Percentiles rank a stretch among this genome's conserved stretches.
Conservation (phyloP, 2,113 vertebrate genomes). For the Ochotona princeps region DNA sequence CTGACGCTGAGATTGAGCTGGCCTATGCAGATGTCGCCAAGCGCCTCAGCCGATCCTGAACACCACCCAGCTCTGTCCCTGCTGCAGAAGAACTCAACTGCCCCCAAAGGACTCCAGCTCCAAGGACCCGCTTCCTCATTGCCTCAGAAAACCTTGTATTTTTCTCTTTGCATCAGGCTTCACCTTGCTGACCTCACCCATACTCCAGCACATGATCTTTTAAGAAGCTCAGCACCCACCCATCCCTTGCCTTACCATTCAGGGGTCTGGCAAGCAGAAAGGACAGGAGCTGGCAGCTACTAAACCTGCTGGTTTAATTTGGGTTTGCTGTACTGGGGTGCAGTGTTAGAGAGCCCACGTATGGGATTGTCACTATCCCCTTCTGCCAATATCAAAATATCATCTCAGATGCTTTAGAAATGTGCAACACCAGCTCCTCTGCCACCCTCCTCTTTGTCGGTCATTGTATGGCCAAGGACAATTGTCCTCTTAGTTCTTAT, state of each 20-base stretch:
- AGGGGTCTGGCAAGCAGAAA: constrained; percentile 52
- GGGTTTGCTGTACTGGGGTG: neutral
- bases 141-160: constrained; percentile 72
- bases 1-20: constrained; percentile 93
- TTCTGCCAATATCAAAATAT: constrained; percentile 69
- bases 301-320: neutral
- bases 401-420: constrained; percentile 49
- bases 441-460: constrained; percentile 17
- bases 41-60: constrained; percentile 91
- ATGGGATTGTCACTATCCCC: neutral
- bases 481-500: neutral
- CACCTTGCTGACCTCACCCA: constrained; percentile 64
- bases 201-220: constrained; percentile 58
- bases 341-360: neutral
- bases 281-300: neutral
- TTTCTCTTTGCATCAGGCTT: neutral
- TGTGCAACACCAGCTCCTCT: neutral
- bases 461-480: neutral
- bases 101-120: constrained; percentile 59
- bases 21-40: constrained; percentile 96
- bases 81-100: constrained; percentile 38
- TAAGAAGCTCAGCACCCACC: neutral
- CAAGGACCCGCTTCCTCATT: constrained; percentile 74
- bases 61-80: neutral
- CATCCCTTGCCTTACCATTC: neutral